Base-by-base conservation (phyloP, 2,888 invertebrate genomes). In the Drosophila mettleri region DNA sequence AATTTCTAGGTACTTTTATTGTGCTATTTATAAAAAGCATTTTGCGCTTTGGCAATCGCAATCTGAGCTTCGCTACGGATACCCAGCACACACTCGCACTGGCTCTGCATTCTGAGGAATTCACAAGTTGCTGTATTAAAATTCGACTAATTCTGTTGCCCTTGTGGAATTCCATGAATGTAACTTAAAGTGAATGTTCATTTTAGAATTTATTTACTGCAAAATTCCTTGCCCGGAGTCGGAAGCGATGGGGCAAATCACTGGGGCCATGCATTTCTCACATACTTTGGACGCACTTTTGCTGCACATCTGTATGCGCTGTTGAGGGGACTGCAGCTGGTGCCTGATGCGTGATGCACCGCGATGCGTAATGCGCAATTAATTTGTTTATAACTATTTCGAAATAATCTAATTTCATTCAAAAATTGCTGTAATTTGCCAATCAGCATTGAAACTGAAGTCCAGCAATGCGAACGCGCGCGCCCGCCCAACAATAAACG, bases 341-440 rank as follows among this genome's bases (percentile, higher is more conserved):
- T 38, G 18, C 38, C 4, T 38, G 38, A 45, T 45, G 45, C 27
- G 45, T 12, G 27, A 12, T 45, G 38, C 22, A 38, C 4, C 43
- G 41, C 39, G 31, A 38, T 66, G 59, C 74, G 72, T 75, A 74
- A 79, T 87, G 36, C 53, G 65, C 76, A 86, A 87, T 85, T 88
- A 86, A 85, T 86, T 86, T 86, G 86, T 72, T 85, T 73, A 76
- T 85, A 85, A 81, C 87, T 86, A 88, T 77, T 86, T 74, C 41
- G 62, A 86, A 86, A 86, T 86, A 88, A 86, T 86, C 89, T 79
- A 86, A 86, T 86, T 85, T 87, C 68, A 69, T 71, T 70, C 66
- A 62, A 68, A 87, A 88, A 86, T 86, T 88, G 89, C 79, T 41
- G 89, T 86, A 86, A 86, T 86, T 86, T 86, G 85, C 85, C 85